A percentile compares a stretch with the other conserved stretches of the same genome.
Evolutionary conservation across 2,113 vertebrate species (phyloP).

Genomic region (Mesocricetus auratus): DNA sequence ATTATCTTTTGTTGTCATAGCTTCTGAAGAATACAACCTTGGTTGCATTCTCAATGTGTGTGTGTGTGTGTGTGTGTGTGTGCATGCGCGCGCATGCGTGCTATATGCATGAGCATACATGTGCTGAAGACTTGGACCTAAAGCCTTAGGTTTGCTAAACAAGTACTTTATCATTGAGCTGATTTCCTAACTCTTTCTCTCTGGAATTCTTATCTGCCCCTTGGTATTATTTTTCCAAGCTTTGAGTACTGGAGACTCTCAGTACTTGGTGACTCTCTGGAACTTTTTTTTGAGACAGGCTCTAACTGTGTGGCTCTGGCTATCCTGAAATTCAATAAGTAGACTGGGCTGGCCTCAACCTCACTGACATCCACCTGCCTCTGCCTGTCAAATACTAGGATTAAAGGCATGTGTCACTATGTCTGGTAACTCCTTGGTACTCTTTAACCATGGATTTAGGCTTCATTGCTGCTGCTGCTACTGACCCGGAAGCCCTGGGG

Average conservation of each 20-base stretch:
- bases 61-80: not conserved
- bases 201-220: not conserved
- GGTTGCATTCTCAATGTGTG: not conserved
- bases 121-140: not conserved
- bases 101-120: not conserved
- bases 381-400: not conserved
- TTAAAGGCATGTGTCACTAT: not conserved
- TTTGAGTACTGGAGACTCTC: not conserved
- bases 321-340: not conserved
- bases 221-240: not conserved
- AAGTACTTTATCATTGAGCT: not conserved
- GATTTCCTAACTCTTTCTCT: not conserved
- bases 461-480: no score
- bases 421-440: not conserved
- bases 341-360: not conserved
- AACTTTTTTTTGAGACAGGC: not conserved
- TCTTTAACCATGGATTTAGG: not conserved
- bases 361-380: not conserved
- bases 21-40: not conserved
- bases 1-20: not conserved
- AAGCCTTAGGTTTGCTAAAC: not conserved
- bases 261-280: not conserved
- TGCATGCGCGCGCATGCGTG: not conserved
- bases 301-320: not conserved
- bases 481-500: not conserved